Percentiles rank a stretch among this genome's conserved stretches.
phyloP scores from a whole-genome alignment of 2,113 vertebrate species.

The Bothrops jararaca region DNA sequence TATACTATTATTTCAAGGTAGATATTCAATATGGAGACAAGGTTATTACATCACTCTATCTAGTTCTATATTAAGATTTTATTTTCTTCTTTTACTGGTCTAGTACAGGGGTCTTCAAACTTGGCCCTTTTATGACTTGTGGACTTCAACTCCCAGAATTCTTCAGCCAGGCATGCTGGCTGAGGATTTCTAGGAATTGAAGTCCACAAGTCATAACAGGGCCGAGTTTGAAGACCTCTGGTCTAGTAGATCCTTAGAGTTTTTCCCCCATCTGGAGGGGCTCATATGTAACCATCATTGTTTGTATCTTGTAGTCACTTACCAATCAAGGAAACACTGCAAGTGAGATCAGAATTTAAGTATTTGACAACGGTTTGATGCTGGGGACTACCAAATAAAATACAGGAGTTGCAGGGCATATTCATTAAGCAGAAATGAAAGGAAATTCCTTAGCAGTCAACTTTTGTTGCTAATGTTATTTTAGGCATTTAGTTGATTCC shows the following conservation, averaged over 20 bases:
- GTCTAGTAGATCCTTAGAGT: not conserved
- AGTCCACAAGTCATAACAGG: too few relatives aligned
- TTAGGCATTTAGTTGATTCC: not conserved
- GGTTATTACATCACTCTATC: not conserved
- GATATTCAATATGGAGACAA: not conserved
- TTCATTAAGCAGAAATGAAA: not conserved
- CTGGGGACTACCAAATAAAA: not conserved
- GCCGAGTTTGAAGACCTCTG: too few relatives aligned
- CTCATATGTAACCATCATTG: not conserved
- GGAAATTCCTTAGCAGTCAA: not conserved
- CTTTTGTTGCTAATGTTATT: not conserved
- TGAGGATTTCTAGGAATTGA: too few relatives aligned
- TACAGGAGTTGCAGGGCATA: not conserved
- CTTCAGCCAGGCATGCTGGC: too few relatives aligned
- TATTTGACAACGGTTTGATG: not conserved
- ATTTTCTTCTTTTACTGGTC: not conserved
- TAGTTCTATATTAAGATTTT: not conserved
- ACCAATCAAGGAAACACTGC: not conserved
- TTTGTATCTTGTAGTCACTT: not conserved
- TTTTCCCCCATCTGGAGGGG: not conserved
- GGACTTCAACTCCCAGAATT: too few relatives aligned
- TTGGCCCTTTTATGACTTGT: too few relatives aligned
- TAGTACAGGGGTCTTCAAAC: too few relatives aligned
- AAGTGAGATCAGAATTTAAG: not conserved
- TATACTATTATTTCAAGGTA: not conserved